These are phyloP conservation scores for Semnornis frantzii DNA, from an alignment of 2,113 vertebrate genomes.

Conservation along the genomic window DNA sequence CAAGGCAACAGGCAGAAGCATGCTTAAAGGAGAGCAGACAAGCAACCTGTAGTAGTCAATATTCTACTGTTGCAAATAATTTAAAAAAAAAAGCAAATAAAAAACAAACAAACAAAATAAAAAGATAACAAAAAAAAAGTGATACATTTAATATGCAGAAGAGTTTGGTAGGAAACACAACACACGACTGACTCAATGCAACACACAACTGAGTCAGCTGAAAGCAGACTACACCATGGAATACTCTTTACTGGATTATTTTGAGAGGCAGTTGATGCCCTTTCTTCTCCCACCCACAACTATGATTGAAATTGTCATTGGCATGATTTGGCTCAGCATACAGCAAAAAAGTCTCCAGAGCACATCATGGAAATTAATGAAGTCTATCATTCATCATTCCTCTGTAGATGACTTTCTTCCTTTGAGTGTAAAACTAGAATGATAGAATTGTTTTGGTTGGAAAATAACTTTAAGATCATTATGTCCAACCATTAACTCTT, in stretches of 20 bases:
- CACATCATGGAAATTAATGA: not conserved
- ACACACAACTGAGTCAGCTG: not conserved
- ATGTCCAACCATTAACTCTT: not conserved
- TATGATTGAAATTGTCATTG: not conserved
- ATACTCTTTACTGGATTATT: not conserved
- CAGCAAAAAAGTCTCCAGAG: not conserved
- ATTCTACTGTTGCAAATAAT: not conserved
- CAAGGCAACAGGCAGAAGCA: not conserved
- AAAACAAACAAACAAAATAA: not conserved
- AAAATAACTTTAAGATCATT: too few relatives aligned
- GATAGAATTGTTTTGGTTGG: too few relatives aligned
- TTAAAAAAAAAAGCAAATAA: not conserved
- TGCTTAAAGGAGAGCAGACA: not conserved
- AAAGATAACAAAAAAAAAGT: too few relatives aligned
- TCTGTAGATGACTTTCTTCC: not conserved
- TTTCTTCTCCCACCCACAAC: not conserved
- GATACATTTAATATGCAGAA: not conserved
- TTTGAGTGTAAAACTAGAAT: not conserved
- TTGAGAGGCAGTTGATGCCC: not conserved
- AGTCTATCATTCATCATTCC: not conserved
- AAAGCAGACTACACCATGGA: not conserved
- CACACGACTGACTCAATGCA: too few relatives aligned
- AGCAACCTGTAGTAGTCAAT: not conserved
- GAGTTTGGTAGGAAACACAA: not conserved
- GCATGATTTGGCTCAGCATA: accelerated